Conservation (phyloP, 2,797 vertebrate genomes). For the Ctenosaura bakeri region DNA sequence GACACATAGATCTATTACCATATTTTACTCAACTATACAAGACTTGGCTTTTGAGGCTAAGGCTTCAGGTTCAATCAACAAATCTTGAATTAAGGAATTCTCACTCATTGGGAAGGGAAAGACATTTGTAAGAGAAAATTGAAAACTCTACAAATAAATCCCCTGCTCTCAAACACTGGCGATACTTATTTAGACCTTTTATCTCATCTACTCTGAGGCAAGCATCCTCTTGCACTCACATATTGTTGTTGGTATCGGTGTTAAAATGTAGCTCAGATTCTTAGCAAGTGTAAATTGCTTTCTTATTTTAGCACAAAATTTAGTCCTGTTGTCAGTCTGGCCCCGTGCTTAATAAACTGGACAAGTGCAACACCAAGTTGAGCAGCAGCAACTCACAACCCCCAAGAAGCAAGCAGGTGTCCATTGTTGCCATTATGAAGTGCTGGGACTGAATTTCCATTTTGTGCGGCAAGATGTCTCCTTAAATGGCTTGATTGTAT, state of each 20-base stretch:
- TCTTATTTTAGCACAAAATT: background rate
- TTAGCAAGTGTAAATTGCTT: background rate
- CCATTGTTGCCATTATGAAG: background rate
- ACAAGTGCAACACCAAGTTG: background rate
- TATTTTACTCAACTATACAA: background rate
- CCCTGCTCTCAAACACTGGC: background rate
- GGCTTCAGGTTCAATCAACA: background rate
- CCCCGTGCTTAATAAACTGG: background rate
- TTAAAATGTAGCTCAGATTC: background rate
- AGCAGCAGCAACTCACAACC: background rate
- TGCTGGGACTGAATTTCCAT: constrained; percentile 32
- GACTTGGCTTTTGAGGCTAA: background rate
- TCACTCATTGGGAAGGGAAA: background rate
- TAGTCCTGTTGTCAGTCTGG: background rate
- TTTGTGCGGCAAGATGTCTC: constrained; percentile 5
- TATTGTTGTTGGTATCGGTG: background rate
- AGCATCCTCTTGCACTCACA: background rate
- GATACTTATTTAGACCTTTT: background rate
- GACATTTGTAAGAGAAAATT: background rate
- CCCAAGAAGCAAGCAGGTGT: background rate
- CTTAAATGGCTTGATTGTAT: constrained; percentile 45
- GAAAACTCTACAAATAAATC: background rate
- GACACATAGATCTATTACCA: background rate
- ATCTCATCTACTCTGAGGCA: background rate
- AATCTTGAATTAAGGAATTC: background rate